Evolutionary conservation across 1,140 invertebrate species (phyloP), one percentile per base, ranked within the genome.

Genomic region (Scaptomyza graminum): DNA sequence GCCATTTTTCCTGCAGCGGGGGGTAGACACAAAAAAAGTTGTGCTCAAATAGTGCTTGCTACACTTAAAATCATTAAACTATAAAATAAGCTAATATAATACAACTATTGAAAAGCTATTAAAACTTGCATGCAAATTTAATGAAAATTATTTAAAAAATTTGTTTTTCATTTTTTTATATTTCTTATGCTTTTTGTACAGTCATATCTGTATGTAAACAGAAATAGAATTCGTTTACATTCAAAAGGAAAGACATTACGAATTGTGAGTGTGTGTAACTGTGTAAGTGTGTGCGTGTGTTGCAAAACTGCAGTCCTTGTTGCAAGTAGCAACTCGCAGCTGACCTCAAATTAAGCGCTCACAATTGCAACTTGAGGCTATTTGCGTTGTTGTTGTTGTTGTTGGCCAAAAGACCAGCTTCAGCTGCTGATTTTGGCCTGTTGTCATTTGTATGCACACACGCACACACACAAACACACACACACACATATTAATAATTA

Each of bases 331-430:
- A 55, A 13, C 37, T 55, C 43, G 50, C 22, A 34, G 57, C 72
- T 79, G 72, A 84, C 80, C 80, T 82, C 71, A 82, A 83, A 82
- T 83, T 74, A 79, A 83, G 71, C 76, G 59, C 61, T 57, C 68
- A 75, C 80, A 79, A 82, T 82, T 78, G 65, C 75, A 82, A 64
- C 79, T 83, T 83, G 75, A 78, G 70, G 65, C 60, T 63, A 61
- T 55, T 44, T 63, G 74, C 76, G 73, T 63, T 57, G 56, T 51
- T 37, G 28, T 66, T 25, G 46, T 63, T 54, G 28, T 31, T 7
- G 28, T 31, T 31, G 1, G 18, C 18, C 18, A 22, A 22, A 22
- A 22, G 47, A 8, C 11, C 15, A 28, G 31, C 50, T 50, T 55
- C 16, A 43, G 60, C 41, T 57, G 50, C 41, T 28, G 13, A n/a